phyloP scores from a whole-genome alignment of 2,113 vertebrate species.

The Hyla sarda region DNA sequence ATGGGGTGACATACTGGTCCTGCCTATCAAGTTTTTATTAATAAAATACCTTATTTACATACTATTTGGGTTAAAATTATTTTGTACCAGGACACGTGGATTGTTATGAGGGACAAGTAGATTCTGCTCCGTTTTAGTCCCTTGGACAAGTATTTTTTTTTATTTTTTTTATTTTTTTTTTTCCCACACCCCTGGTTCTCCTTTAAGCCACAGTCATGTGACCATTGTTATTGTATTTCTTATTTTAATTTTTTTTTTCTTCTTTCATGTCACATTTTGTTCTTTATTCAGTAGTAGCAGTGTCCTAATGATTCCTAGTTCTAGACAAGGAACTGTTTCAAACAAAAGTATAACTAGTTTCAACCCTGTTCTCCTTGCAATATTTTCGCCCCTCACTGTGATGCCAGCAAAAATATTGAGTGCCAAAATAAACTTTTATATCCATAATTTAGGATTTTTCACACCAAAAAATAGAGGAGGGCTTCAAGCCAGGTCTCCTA shows the following conservation, averaged over 20 bases:
- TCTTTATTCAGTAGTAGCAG: neutral
- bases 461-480: conserved; percentile 57
- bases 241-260: neutral
- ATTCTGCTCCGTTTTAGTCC: too few species aligned
- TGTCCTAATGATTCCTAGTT: neutral
- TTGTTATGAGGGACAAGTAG: too few species aligned
- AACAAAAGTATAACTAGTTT: conserved; percentile 32
- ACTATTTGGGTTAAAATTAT: too few species aligned
- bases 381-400: neutral
- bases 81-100: too few species aligned
- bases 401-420: conserved; percentile 54
- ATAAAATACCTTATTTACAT: too few species aligned
- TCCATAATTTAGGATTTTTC: conserved; percentile 57
- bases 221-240: neutral
- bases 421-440: conserved; percentile 56
- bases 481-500: conserved; percentile 54
- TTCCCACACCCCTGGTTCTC: too few species aligned
- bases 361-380: neutral
- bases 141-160: too few species aligned
- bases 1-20: too few species aligned
- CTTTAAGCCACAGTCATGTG: too few species aligned
- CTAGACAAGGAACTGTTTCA: neutral
- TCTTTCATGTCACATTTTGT: neutral
- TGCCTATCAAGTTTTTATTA: too few species aligned
- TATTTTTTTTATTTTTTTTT: too few species aligned